Conservation (phyloP, 2,888 invertebrate species). For the Eristalinus sepulchralis region DNA sequence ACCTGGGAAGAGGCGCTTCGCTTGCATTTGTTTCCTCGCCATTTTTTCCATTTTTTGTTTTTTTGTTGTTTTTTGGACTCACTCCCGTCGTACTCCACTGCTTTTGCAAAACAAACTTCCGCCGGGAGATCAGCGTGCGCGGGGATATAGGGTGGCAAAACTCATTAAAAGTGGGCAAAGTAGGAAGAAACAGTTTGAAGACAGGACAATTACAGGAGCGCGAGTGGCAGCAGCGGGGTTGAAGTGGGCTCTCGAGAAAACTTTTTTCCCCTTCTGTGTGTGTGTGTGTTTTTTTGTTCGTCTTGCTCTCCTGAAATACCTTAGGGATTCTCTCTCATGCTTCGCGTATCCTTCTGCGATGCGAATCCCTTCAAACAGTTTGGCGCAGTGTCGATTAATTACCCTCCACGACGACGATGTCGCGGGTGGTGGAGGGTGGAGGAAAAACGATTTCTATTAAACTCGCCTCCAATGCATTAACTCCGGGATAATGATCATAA, state of each 20-base stretch:
- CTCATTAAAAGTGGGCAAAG: conserved; percentile 54
- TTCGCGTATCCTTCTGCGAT: conserved; percentile 9
- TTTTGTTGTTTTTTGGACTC: neutral
- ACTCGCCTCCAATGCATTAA: conserved; percentile 50
- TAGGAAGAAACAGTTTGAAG: conserved; percentile 31
- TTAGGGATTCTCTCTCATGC: conserved; percentile 11
- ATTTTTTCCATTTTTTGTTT: neutral
- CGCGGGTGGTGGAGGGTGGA: neutral
- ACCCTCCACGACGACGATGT: conserved; percentile 29
- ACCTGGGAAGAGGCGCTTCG: neutral
- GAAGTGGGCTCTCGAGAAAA: conserved; percentile 12
- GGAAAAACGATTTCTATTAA: conserved; percentile 14
- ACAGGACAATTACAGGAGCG: conserved; percentile 41
- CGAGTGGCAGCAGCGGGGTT: neutral
- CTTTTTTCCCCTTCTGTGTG: conserved; percentile 25
- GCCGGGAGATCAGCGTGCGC: neutral
- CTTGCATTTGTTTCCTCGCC: conserved; percentile 6
- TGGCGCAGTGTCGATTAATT: conserved; percentile 54
- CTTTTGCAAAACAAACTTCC: conserved; percentile 27
- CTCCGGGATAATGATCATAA: conserved; percentile 42
- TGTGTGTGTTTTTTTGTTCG: neutral
- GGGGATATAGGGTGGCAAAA: conserved; percentile 1
- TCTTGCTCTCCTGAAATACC: conserved; percentile 10
- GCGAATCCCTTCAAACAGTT: conserved; percentile 43
- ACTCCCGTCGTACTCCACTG: neutral